Percentiles rank a stretch among this genome's conserved stretches.
Evolutionary conservation across 2,113 vertebrate genomes (phyloP).

Genomic region (Leucoraja erinaceus): DNA sequence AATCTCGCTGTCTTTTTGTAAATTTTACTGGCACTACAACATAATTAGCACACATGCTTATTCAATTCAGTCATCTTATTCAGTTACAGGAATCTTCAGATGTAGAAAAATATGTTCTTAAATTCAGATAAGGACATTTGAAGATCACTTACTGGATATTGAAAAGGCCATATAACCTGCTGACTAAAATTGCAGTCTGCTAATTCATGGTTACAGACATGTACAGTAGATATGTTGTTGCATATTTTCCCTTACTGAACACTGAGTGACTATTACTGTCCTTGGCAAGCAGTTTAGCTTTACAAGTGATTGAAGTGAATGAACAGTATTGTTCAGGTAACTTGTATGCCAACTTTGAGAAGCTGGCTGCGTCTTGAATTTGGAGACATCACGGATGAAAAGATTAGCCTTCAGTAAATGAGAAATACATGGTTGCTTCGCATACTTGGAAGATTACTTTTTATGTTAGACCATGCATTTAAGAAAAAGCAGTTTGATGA

Average conservation of each 20-base stretch:
- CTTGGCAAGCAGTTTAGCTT: neutral
- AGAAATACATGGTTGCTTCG: neutral
- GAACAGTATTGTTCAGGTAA: neutral
- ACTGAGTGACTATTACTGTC: neutral
- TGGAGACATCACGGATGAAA: neutral
- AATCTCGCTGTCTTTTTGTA: neutral
- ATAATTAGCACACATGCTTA: neutral
- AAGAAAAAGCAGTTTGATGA: neutral
- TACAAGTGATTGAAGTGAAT: neutral
- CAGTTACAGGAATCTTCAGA: neutral
- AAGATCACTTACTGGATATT: neutral
- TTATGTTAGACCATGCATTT: neutral
- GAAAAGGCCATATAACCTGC: neutral
- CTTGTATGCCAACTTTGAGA: neutral
- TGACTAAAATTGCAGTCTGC: neutral
- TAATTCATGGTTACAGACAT: neutral
- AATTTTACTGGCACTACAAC: neutral
- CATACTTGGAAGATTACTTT: neutral
- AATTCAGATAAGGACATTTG: neutral
- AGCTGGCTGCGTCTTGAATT: neutral
- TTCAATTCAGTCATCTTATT: neutral
- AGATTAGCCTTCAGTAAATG: neutral
- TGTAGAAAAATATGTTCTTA: neutral
- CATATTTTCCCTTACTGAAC: neutral
- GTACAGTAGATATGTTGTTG: neutral